Percentiles rank a stretch among this genome's conserved stretches.
Conservation (phyloP, 2,113 vertebrate species). For the Ictalurus furcatus region DNA sequence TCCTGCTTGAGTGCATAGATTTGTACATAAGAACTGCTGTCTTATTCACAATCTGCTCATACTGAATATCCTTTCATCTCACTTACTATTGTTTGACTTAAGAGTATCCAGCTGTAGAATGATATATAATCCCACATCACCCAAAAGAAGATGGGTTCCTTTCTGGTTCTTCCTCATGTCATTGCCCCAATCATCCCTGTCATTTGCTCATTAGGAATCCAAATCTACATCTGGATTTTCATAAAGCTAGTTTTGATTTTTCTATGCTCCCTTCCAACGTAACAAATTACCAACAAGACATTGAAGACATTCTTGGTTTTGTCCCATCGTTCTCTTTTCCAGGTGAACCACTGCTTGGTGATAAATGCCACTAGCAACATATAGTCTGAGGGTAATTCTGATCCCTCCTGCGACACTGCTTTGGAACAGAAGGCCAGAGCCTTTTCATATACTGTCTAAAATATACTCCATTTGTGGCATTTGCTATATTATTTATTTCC, state of each 20-base stretch:
- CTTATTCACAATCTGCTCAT: background rate
- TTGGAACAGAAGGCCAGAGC: background rate
- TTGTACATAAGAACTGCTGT: background rate
- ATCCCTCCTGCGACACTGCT: background rate
- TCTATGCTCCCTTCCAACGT: background rate
- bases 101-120: background rate
- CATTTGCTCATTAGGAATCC: background rate
- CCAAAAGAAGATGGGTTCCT: background rate
- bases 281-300: background rate
- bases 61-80: background rate
- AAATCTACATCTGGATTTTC: background rate
- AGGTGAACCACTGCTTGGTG: background rate
- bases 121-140: background rate
- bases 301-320: background rate
- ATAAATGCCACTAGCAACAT: background rate
- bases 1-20: background rate
- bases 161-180: background rate
- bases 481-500: background rate
- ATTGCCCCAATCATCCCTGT: background rate
- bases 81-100: background rate
- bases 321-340: background rate
- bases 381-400: background rate
- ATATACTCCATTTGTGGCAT: background rate
- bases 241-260: background rate
- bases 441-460: background rate